phyloP scores from a whole-genome alignment of 1,140 invertebrate species.

The Amyelois transitella region DNA sequence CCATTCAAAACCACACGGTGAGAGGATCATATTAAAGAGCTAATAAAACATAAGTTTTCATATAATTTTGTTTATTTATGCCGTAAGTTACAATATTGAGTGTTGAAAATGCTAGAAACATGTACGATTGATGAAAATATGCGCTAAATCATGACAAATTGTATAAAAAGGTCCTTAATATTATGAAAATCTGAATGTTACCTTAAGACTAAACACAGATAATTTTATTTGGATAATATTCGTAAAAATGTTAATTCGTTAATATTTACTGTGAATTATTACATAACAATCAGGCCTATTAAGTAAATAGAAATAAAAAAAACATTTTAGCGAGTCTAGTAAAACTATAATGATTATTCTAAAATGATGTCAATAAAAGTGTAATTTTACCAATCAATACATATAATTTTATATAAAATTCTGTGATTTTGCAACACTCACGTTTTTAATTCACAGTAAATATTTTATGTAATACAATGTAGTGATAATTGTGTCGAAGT shows the following conservation, averaged over 20 bases:
- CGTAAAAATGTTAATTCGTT: constrained; percentile 7
- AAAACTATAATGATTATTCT: no score
- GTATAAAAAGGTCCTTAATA: constrained; percentile 31
- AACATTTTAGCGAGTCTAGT: no score
- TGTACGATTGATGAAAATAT: no score
- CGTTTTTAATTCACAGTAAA: background rate
- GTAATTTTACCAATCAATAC: no score
- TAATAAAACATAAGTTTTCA: constrained; percentile 9
- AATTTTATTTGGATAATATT: constrained; percentile 33
- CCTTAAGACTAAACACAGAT: constrained; percentile 23
- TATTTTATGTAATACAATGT: constrained; percentile 11
- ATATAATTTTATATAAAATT: no score
- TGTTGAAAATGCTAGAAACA: constrained; percentile 27
- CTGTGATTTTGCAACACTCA: no score
- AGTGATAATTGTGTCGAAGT: constrained; percentile 34
- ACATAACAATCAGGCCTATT: no score
- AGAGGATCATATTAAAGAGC: no score
- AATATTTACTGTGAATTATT: constrained; percentile 13
- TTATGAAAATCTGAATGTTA: constrained; percentile 27
- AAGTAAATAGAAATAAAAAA: no score
- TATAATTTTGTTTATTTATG: constrained; percentile 41
- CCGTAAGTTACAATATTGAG: constrained; percentile 36
- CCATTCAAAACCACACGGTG: no score
- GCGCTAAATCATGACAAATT: constrained; percentile 39
- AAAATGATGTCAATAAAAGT: no score